Conservation (phyloP, 2,797 vertebrate species). For the Tachyglossus aculeatus region DNA sequence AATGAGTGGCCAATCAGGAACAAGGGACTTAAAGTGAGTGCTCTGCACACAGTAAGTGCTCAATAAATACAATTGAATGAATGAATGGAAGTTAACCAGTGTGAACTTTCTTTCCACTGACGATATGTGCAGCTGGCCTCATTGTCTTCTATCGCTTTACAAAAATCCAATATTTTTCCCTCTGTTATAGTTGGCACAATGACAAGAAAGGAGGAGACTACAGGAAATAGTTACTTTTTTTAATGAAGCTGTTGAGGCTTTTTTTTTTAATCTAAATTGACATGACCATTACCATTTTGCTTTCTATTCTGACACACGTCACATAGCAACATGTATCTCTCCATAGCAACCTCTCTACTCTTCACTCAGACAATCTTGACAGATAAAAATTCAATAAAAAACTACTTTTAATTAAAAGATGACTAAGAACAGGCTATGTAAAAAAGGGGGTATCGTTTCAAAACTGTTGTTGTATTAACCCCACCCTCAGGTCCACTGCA, state of each 20-base stretch:
- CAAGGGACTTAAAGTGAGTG: neutral
- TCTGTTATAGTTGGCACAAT: slow-evolving; percentile 42
- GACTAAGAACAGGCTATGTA: slow-evolving; percentile 36
- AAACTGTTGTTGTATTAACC: too few species aligned
- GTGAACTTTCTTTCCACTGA: neutral
- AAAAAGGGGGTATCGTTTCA: slow-evolving; percentile 13
- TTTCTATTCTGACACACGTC: slow-evolving; percentile 43
- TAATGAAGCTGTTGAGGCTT: slow-evolving; percentile 51
- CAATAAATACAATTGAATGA: too few species aligned
- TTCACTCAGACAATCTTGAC: slow-evolving; percentile 34
- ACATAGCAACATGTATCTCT: slow-evolving; percentile 43
- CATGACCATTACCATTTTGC: slow-evolving; percentile 56
- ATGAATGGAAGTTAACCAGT: slow-evolving; percentile 14
- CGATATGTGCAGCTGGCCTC: neutral
- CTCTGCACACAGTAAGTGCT: too few species aligned
- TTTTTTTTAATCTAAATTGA: slow-evolving; percentile 50
- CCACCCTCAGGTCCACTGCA: too few species aligned
- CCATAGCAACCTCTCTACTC: slow-evolving; percentile 38
- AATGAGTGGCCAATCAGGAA: neutral
- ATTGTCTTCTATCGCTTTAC: slow-evolving; percentile 42
- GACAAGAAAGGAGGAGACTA: slow-evolving; percentile 39
- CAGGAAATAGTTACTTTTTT: slow-evolving; percentile 31
- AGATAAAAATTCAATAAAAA: slow-evolving; percentile 54
- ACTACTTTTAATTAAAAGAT: slow-evolving; percentile 60
- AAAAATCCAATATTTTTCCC: slow-evolving; percentile 52